phyloP scores from a whole-genome alignment of 2,797 vertebrate genomes.

The Sebastes hubbsi region DNA sequence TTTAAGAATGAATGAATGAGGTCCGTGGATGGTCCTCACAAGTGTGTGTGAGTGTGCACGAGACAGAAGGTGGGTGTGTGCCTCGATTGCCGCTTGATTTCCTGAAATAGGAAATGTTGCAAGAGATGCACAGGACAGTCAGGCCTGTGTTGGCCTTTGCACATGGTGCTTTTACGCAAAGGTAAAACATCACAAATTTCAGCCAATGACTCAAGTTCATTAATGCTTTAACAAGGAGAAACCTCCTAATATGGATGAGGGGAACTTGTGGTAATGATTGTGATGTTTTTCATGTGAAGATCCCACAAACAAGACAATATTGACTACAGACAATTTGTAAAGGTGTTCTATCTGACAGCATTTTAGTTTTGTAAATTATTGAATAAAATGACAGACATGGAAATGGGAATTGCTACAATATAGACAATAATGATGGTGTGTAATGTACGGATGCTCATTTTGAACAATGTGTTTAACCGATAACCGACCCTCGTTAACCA shows the following conservation, averaged over 20 bases:
- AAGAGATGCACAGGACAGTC: constrained; percentile 39
- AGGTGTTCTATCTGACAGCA: not conserved
- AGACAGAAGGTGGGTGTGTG: constrained; percentile 29
- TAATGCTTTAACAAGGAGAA: not conserved
- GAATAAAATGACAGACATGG: not conserved
- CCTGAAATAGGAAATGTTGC: constrained; percentile 63
- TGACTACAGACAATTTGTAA: not conserved
- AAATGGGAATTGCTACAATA: not conserved
- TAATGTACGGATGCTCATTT: no score
- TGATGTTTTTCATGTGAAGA: no score
- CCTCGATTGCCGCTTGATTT: constrained; percentile 42
- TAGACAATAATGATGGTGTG: not conserved
- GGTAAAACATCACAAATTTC: constrained; percentile 13
- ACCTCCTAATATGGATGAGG: not conserved
- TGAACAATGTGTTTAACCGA: no score
- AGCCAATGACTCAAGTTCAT: constrained; percentile 18
- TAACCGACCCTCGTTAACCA: no score
- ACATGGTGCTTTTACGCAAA: constrained; percentile 8
- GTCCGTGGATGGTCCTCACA: not conserved
- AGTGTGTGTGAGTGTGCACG: not conserved
- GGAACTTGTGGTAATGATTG: not conserved
- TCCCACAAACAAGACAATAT: not conserved
- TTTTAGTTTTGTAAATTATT: not conserved
- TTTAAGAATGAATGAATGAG: constrained; percentile 3
- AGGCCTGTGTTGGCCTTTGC: constrained; percentile 6